A percentile compares a stretch with the other conserved stretches of the same genome.
phyloP scores from a whole-genome alignment of 2,113 vertebrate genomes.

The Thermophis baileyi region DNA sequence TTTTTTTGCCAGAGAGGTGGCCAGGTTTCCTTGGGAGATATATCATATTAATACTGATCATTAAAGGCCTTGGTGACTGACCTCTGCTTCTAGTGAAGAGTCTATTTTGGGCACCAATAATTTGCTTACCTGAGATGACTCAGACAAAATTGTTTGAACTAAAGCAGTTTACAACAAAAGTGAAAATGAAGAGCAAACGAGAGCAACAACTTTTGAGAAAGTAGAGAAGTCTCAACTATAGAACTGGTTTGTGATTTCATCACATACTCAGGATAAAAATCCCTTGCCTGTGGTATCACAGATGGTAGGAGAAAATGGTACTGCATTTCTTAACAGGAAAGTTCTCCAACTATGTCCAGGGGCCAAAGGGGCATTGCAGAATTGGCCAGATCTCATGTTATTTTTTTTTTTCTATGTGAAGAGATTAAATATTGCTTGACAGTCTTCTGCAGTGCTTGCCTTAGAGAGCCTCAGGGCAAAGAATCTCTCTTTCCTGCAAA shows the following conservation, averaged over 20 bases:
- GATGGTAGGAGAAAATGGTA: not conserved
- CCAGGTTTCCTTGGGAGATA: conserved; percentile 45
- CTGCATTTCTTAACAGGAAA: not conserved
- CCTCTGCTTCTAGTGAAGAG: conserved; percentile 30
- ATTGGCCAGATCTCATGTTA: conserved; percentile 51
- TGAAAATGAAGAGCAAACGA: conserved; percentile 36
- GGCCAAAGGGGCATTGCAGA: conserved; percentile 40
- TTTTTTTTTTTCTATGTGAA: conserved; percentile 54
- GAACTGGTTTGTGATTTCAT: conserved; percentile 28
- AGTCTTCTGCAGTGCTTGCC: conserved; percentile 62
- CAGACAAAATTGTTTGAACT: conserved; percentile 45
- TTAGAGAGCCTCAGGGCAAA: conserved; percentile 62
- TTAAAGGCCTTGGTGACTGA: conserved; percentile 25
- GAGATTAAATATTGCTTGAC: conserved; percentile 65
- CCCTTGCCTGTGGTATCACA: not conserved
- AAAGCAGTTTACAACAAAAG: conserved; percentile 8
- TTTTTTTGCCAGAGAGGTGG: conserved; percentile 43
- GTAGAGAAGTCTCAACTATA: conserved; percentile 22
- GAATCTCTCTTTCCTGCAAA: conserved; percentile 55
- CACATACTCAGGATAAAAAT: conserved; percentile 27
- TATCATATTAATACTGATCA: conserved; percentile 29
- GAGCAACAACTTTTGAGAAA: conserved; percentile 14
- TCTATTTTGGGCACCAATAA: conserved; percentile 16
- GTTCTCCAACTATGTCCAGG: conserved; percentile 24
- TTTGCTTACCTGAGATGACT: conserved; percentile 39